These are phyloP conservation scores for Hypotaenidia philippensis DNA, from an alignment of 2,797 vertebrate genomes.

Conservation along the genomic window DNA sequence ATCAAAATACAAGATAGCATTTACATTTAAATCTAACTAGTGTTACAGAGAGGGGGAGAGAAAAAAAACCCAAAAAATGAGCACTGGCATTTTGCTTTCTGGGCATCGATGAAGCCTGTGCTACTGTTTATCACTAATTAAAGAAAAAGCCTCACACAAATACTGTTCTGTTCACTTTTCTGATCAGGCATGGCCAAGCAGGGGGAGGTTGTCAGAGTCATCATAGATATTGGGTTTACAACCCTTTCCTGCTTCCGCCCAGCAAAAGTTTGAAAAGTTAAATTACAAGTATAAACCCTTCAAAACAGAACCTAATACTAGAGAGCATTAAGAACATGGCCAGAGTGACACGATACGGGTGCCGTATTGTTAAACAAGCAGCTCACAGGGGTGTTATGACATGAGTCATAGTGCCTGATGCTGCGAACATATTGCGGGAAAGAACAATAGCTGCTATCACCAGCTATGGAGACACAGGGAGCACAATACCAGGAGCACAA, in stretches of 20 bases:
- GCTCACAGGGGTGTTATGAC: constrained; percentile 1
- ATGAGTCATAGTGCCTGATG: background rate
- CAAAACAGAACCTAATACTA: constrained; percentile 45
- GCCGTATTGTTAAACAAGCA: constrained; percentile 39
- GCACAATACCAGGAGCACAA: background rate
- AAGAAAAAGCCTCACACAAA: background rate
- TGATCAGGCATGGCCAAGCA: background rate
- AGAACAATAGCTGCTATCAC: constrained; percentile 33
- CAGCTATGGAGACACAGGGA: background rate
- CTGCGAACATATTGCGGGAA: background rate
- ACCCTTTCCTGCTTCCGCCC: background rate
- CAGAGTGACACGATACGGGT: background rate
- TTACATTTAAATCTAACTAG: background rate
- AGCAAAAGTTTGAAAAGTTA: background rate
- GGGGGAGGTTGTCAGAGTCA: background rate
- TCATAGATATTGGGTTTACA: background rate
- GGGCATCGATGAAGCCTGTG: background rate
- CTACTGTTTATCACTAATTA: background rate
- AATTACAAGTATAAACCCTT: constrained; percentile 32
- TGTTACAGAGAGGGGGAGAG: background rate
- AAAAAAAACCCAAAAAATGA: background rate
- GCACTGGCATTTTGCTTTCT: background rate
- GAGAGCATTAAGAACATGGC: constrained; percentile 31
- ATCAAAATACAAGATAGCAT: background rate
- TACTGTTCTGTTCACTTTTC: background rate